Conservation (phyloP, 2,888 invertebrate species). For the Eucera pruinosa region DNA sequence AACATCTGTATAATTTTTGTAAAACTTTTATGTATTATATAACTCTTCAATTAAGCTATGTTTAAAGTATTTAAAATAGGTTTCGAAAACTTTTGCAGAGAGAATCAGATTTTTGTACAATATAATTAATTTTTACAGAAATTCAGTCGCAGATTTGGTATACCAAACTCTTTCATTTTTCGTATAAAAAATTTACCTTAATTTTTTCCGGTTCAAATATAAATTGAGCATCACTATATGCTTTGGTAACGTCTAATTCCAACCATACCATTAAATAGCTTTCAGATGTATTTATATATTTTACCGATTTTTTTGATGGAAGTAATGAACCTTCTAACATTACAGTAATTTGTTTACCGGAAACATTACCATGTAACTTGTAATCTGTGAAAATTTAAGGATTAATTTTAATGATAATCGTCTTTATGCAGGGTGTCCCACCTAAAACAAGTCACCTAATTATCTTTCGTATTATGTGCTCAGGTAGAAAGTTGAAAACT, state of each 20-base stretch:
- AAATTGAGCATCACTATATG: constrained; percentile 57
- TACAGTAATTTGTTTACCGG: constrained; percentile 85
- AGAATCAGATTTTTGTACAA: neutral
- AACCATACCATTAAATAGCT: constrained; percentile 85
- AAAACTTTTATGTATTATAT: neutral
- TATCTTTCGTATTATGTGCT: too few species aligned
- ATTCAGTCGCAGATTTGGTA: neutral
- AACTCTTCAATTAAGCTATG: neutral
- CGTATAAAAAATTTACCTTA: constrained; percentile 30
- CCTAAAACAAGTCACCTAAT: too few species aligned
- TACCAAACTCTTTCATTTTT: neutral
- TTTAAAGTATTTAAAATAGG: too few species aligned
- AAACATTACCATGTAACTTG: constrained; percentile 75
- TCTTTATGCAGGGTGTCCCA: too few species aligned
- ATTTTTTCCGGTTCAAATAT: neutral
- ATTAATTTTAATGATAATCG: neutral
- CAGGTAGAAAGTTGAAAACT: too few species aligned
- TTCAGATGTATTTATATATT: constrained; percentile 85
- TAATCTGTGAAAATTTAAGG: constrained; percentile 55
- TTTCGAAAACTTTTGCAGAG: neutral
- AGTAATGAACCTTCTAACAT: constrained; percentile 87
- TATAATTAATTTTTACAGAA: neutral
- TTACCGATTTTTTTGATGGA: constrained; percentile 80
- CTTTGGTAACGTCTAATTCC: constrained; percentile 79
- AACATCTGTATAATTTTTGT: neutral